Evolutionary conservation across 2,888 invertebrate species (phyloP).

Genomic region (Morpho achilles): DNA sequence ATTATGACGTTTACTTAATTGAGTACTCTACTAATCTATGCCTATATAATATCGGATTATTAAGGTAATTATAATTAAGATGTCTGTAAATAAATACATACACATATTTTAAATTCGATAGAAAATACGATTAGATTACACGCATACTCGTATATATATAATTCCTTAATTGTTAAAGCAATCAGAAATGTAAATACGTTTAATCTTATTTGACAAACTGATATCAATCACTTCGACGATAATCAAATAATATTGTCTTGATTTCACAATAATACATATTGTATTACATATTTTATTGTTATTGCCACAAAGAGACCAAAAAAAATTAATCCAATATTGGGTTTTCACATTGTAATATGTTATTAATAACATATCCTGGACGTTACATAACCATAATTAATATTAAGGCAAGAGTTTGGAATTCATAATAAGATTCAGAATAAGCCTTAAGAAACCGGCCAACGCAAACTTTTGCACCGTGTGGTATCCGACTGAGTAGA

Average conservation of each 20-base stretch:
- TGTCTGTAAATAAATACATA: not conserved
- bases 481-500: no score
- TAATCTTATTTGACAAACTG: constrained; percentile 1
- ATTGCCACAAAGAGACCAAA: no score
- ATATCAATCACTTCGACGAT: not conserved
- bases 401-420: no score
- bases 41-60: not conserved
- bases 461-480: no score
- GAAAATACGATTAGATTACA: not conserved
- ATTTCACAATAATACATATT: not conserved
- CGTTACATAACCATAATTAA: no score
- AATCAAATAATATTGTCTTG: not conserved
- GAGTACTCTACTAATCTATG: not conserved
- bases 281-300: no score
- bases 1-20: not conserved
- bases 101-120: not conserved
- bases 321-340: no score
- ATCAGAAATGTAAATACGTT: not conserved
- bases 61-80: no score
- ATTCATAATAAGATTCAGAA: no score
- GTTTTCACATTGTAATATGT: no score
- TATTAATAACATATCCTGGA: no score
- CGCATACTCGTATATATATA: not conserved
- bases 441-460: no score
- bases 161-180: not conserved